phyloP scores from a whole-genome alignment of 2,888 invertebrate genomes.

The Polylopha cassiicola region DNA sequence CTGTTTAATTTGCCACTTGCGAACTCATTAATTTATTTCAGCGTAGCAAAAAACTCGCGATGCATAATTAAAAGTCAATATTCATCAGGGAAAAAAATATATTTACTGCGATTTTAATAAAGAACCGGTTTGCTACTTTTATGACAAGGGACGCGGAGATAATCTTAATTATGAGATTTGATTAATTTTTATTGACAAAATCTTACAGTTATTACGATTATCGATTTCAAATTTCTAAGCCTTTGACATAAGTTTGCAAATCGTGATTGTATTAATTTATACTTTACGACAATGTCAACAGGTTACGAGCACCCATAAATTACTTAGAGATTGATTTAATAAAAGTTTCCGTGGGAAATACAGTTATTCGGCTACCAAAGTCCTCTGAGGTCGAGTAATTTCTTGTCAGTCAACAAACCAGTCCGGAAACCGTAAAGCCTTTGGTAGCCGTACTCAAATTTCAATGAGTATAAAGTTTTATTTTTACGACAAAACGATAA shows the following conservation, averaged over 20 bases:
- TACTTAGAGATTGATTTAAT: conserved; percentile 42
- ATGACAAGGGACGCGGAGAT: conserved; percentile 3
- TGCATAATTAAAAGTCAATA: conserved; percentile 21
- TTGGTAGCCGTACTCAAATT: conserved; percentile 4
- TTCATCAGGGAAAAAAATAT: conserved; percentile 12
- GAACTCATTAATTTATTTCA: conserved; percentile 1
- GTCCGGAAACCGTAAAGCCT: conserved; percentile 2
- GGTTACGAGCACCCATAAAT: conserved; percentile 41
- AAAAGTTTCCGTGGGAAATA: conserved; percentile 39
- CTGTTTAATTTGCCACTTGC: conserved; percentile 9
- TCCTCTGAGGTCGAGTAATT: conserved; percentile 18
- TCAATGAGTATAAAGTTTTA: conserved; percentile 9
- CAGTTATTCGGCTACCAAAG: conserved; percentile 56
- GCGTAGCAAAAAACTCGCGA: conserved; percentile 8
- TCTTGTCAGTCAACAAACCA: conserved; percentile 11
- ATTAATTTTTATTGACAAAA: conserved; percentile 6
- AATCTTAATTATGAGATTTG: conserved; percentile 7
- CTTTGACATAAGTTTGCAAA: conserved; percentile 28
- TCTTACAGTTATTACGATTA: too few relatives aligned
- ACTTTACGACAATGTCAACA: conserved; percentile 36
- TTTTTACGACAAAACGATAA: conserved; percentile 17
- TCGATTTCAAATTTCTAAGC: too few relatives aligned
- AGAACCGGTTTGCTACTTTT: conserved; percentile 12
- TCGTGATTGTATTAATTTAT: conserved; percentile 21
- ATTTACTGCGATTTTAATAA: conserved; percentile 3